Conservation (phyloP, 64 coral and sea anemone species). For the Exaiptasia diaphana region DNA sequence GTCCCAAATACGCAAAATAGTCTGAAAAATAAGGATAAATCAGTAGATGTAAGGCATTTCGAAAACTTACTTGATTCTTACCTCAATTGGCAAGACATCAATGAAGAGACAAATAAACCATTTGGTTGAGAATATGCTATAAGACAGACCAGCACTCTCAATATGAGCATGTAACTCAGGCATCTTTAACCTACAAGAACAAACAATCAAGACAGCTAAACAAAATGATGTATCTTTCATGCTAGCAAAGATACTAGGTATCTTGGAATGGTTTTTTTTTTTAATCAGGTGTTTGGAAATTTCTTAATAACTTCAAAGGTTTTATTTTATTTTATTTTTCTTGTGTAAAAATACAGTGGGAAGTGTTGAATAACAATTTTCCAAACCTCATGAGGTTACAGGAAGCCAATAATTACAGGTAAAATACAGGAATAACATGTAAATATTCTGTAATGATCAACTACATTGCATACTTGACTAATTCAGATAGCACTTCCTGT, state of each 20-base stretch:
- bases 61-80: not conserved
- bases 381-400: too few species aligned
- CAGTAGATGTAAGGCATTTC: not conserved
- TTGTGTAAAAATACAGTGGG: too few species aligned
- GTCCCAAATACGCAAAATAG: conserved; percentile 96
- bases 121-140: conserved; percentile 88
- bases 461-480: conserved; percentile 79
- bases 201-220: not conserved
- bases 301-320: too few species aligned
- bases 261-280: too few species aligned
- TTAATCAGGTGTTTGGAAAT: too few species aligned
- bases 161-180: conserved; percentile 78
- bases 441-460: too few species aligned
- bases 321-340: too few species aligned
- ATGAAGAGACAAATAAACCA: conserved; percentile 99
- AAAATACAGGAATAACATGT: too few species aligned
- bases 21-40: conserved; percentile 44
- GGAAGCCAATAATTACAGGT: too few species aligned
- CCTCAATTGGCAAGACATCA: conserved; percentile 92
- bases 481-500: conserved; percentile 70
- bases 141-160: conserved; percentile 69
- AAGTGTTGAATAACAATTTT: too few species aligned
- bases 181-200: conserved; percentile 57
- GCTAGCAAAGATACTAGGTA: too few species aligned
- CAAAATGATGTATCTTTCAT: not conserved